Conservation (phyloP, 2,113 vertebrate genomes). For the Thymallus thymallus region DNA sequence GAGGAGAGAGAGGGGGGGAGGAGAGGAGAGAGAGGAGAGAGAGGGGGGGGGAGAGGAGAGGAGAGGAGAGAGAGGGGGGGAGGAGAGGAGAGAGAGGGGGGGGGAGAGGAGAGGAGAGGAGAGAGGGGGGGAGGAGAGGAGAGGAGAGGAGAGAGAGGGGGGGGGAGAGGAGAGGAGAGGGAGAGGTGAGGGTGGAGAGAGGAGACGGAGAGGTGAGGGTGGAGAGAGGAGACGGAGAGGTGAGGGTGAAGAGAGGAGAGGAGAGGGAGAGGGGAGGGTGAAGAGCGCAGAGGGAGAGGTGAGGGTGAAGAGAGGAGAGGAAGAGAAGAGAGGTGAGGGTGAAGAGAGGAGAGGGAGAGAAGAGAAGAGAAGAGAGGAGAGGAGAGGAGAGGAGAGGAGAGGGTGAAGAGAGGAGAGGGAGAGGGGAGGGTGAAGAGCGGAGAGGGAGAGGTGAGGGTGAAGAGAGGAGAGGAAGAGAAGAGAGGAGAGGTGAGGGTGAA, state of each 20-base stretch:
- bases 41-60: too few species aligned
- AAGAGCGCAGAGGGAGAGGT: too few species aligned
- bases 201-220: conserved; percentile 14
- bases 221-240: too few species aligned
- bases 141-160: conserved; percentile 8
- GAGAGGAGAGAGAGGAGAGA: conserved; percentile 6
- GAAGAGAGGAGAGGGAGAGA: too few species aligned
- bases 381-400: conserved; percentile 54
- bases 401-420: conserved; percentile 16
- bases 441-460: conserved; percentile 1
- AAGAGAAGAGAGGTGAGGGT: too few species aligned
- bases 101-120: too few species aligned
- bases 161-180: conserved; percentile 42
- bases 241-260: too few species aligned
- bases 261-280: too few species aligned
- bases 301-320: too few species aligned
- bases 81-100: too few species aligned
- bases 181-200: conserved; percentile 37
- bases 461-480: conserved; percentile 20
- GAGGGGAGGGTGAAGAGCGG: too few species aligned
- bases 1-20: conserved; percentile 38
- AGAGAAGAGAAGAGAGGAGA: conserved; percentile 1
- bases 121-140: conserved; percentile 33
- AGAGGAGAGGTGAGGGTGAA: conserved; percentile 28
- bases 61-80: too few species aligned